Percentiles rank a stretch among this genome's conserved stretches.
Evolutionary conservation across 2,797 vertebrate genomes (phyloP).

Genomic region (Serranus cabrilla): DNA sequence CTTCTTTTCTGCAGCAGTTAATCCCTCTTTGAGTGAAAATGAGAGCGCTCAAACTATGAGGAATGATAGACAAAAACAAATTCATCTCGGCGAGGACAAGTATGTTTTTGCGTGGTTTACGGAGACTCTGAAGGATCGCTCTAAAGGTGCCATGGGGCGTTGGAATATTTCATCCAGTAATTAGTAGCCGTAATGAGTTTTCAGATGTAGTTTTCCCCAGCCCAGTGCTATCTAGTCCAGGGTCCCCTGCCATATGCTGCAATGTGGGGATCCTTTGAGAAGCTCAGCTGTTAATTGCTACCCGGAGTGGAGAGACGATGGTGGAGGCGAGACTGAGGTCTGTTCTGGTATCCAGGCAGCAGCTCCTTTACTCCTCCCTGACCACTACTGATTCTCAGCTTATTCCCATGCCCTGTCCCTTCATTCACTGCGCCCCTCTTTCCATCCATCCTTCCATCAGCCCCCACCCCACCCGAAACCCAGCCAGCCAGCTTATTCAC

Average conservation of each 20-base stretch:
- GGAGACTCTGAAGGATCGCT: constrained; percentile 30
- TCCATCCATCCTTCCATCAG: constrained; percentile 69
- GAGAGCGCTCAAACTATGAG: constrained; percentile 34
- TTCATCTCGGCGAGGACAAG: constrained; percentile 39
- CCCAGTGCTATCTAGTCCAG: constrained; percentile 25
- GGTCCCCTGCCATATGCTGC: constrained; percentile 42
- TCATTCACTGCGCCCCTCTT: constrained; percentile 77
- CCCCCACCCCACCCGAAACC: constrained; percentile 54
- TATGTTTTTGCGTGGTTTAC: constrained; percentile 17
- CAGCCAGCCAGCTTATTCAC: constrained; percentile 68
- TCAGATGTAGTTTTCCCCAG: constrained; percentile 37
- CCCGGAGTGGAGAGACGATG: constrained; percentile 55
- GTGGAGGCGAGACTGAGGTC: constrained; percentile 68
- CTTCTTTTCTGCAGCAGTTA: constrained; percentile 14
- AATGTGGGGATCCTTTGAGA: constrained; percentile 37
- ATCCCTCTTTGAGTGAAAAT: constrained; percentile 37
- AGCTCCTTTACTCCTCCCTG: constrained; percentile 55
- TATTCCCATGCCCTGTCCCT: constrained; percentile 90
- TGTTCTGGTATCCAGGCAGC: constrained; percentile 79
- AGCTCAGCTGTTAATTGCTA: constrained; percentile 55
- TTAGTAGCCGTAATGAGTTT: constrained; percentile 61
- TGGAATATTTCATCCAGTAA: constrained; percentile 58
- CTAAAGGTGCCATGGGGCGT: constrained; percentile 17
- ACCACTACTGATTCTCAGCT: constrained; percentile 73
- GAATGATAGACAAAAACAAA: constrained; percentile 13